Evolutionary conservation across 2,888 invertebrate species (phyloP).

Genomic region (Epinotia bilunana): DNA sequence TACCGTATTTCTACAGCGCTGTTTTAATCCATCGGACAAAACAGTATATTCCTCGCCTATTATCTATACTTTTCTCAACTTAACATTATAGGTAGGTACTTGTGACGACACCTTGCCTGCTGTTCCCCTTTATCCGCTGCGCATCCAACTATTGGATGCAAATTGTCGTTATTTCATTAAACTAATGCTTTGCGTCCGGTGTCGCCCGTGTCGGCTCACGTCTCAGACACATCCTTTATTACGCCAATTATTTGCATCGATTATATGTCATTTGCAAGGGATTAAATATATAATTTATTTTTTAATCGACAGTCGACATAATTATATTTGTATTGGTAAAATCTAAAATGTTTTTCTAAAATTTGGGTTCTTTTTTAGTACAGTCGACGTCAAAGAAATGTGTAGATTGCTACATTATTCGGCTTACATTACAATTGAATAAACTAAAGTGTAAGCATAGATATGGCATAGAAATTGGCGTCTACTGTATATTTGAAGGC

Average conservation of each 20-base stretch:
- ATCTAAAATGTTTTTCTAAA: no score
- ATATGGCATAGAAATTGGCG: no score
- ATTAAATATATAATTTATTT: conserved; percentile 2
- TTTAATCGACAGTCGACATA: conserved; percentile 9
- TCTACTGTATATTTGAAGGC: no score
- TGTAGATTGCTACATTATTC: no score
- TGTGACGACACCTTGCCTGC: conserved; percentile 8
- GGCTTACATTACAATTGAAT: no score
- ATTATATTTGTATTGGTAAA: no score
- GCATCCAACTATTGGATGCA: conserved; percentile 60
- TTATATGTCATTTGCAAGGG: neutral
- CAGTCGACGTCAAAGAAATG: no score
- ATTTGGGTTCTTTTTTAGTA: no score
- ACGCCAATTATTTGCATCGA: conserved; percentile 26
- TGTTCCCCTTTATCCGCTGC: conserved; percentile 30
- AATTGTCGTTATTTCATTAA: conserved; percentile 75
- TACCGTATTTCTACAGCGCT: no score
- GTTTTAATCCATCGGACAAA: neutral
- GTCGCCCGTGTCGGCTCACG: conserved; percentile 65
- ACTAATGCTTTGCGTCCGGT: conserved; percentile 74
- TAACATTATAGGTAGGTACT: neutral
- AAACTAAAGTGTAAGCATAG: no score
- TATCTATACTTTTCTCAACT: no score
- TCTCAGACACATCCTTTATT: conserved; percentile 47
- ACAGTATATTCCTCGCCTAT: neutral